Base-by-base conservation (phyloP, 2,888 invertebrate species). In the Alsophila aescularia region DNA sequence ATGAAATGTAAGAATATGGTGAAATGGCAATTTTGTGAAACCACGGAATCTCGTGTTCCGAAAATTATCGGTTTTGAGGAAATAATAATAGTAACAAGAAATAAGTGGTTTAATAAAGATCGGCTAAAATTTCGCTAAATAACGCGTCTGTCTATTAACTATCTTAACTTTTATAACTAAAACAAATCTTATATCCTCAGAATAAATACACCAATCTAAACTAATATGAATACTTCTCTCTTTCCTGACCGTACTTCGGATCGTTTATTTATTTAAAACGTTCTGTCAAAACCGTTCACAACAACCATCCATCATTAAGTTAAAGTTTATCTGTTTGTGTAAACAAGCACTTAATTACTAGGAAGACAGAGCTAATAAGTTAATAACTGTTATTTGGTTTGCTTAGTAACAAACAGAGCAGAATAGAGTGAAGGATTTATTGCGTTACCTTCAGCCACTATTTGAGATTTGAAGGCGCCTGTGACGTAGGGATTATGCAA, bases 231-330 rank as follows among this genome's bases (percentile, higher is more conserved):
- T 37, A 5, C 0, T 13, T 4, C 15, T 58, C 57, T 36, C 7
- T 34, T 31, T 43, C 36, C 43, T 35, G 52, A 35, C 64, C 47
- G 66, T 73, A 72, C 70, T 49, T 14, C n/a, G n/a, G 32, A 18
- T 64, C 62, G 56, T 70, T 70, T 68, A 66, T 70, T 70, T 68
- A 66, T 70, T 67, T 67, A 60, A 44, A 73, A 67, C 74, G 76
- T 1, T 73, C 80, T 81, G 85, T 84, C 84, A 84, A 86, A 85
- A 82, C 81, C 72, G 75, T 67, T 70, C 75, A 77, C 73, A 79
- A 75, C 79, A 76, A 72, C 71, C 69, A 79, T 76, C 73, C 72
- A 73, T 79, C 73, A 74, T 69, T 64, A 66, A 72, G 81, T 81
- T 78, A 83, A 81, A 84, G 85, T 85, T 83, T 85, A 85, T 84